Base-by-base conservation (phyloP, 2,113 vertebrate species). In the Rhinoderma darwinii region DNA sequence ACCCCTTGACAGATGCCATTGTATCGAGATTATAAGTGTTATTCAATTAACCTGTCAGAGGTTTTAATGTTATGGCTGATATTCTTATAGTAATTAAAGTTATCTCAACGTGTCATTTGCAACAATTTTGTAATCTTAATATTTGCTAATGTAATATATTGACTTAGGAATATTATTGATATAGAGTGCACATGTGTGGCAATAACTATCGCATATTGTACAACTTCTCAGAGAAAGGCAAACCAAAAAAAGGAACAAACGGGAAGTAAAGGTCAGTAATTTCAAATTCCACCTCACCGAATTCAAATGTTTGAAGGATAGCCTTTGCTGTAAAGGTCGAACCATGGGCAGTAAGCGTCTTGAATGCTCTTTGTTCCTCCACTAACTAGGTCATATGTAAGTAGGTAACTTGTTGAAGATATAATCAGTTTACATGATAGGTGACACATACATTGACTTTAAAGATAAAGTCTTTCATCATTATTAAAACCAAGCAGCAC, bases 331-430 rank as follows among this genome's bases (percentile, higher is more conserved):
- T 84, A 90, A 91, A 91, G 91, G 89, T 92, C 89, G 88, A 80
- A 61, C 30, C 89, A 83, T 89, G 89, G 89, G 89, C 89, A 88
- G 88, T 87, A 89, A 90, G 86, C 81, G 89, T 86, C 89, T 89
- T 89, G 87, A 89, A 88, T 90, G 82, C 84, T 84, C 81, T 0
- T 0, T 84, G 70, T 90, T 87, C 0, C 0, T 89, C 78, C 77
- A 70, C 88, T 90, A 86, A 59, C 77, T 68, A 63, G 88, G 89
- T 89, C 88, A 91, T 90, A 93, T 93, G 91, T 89, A 92, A 89
- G 89, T 90, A 91, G 83, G 75, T 88, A 92, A 90, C 86, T 90
- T 90, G 78, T 80, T 0, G 11, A 5, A 90, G 89, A 89, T 91
- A 86, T 92, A 92, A 92, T 83, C 89, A 32, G 30, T 56, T 59